phyloP scores from a whole-genome alignment of 2,113 vertebrate genomes.

The Scomber scombrus region DNA sequence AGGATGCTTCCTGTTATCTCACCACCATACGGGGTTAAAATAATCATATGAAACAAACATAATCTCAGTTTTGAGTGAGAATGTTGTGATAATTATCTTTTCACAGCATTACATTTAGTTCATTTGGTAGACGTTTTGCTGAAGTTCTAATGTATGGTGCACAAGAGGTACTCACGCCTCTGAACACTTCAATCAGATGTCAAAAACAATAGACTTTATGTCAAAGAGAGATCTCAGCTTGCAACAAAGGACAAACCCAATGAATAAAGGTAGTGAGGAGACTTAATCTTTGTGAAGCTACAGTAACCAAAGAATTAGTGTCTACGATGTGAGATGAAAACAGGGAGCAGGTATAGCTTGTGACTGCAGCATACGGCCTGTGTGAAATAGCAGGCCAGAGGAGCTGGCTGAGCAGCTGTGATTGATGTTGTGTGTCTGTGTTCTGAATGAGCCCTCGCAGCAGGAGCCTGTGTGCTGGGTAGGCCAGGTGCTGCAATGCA shows the following conservation, averaged over 20 bases:
- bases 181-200: background rate
- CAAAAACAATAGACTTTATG: background rate
- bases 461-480: slow-evolving; percentile 54
- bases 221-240: slow-evolving; percentile 22
- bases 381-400: slow-evolving; percentile 51
- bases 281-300: slow-evolving; percentile 22
- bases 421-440: slow-evolving; percentile 77
- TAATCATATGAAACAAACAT: background rate
- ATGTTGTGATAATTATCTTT: background rate
- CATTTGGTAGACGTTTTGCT: background rate
- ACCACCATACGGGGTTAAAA: no score
- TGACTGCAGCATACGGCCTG: slow-evolving; percentile 57
- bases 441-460: slow-evolving; percentile 76
- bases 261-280: slow-evolving; percentile 20
- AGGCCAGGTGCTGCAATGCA: slow-evolving; percentile 83
- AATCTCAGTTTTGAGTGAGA: no score
- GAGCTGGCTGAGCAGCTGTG: slow-evolving; percentile 64
- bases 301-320: slow-evolving; percentile 46
- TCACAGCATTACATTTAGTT: background rate
- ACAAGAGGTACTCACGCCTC: background rate
- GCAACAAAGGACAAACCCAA: slow-evolving; percentile 18
- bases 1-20: background rate
- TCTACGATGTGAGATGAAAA: slow-evolving; percentile 57
- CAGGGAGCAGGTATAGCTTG: slow-evolving; percentile 31
- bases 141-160: background rate